phyloP scores from a whole-genome alignment of 2,797 vertebrate species.

The Eremophila alpestris region DNA sequence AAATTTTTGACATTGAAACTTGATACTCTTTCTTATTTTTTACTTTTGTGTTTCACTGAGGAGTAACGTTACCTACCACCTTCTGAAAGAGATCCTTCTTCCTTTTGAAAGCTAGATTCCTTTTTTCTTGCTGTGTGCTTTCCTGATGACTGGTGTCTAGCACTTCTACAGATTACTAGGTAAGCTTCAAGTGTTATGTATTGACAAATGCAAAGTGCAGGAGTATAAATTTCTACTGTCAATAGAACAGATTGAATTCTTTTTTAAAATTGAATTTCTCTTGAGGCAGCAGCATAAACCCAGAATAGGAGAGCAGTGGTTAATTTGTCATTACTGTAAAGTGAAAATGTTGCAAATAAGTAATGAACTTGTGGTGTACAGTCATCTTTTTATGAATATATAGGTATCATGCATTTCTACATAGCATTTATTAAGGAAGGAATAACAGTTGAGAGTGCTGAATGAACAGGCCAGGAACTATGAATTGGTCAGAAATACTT shows the following conservation, averaged over 20 bases:
- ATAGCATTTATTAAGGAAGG: neutral
- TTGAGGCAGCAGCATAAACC: neutral
- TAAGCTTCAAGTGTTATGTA: neutral
- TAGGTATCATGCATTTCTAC: neutral
- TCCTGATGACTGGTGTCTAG: neutral
- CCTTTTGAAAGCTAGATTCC: neutral
- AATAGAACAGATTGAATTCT: neutral
- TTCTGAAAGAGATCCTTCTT: neutral
- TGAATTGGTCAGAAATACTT: neutral
- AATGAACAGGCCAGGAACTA: neutral
- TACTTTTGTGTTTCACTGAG: neutral
- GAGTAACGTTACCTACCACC: neutral
- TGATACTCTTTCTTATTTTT: neutral
- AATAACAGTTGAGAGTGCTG: neutral
- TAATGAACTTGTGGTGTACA: neutral
- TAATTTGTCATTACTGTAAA: neutral
- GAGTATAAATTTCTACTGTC: neutral
- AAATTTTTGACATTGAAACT: neutral
- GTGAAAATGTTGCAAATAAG: neutral
- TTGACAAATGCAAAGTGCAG: neutral
- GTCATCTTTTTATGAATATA: neutral
- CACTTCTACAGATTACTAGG: neutral
- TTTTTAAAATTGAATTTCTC: neutral
- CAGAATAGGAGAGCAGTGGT: neutral
- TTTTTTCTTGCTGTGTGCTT: neutral